Evolutionary conservation across 2,888 invertebrate genomes (phyloP), one percentile per base, ranked within the genome.

Genomic region (Bellardia bayeri): DNA sequence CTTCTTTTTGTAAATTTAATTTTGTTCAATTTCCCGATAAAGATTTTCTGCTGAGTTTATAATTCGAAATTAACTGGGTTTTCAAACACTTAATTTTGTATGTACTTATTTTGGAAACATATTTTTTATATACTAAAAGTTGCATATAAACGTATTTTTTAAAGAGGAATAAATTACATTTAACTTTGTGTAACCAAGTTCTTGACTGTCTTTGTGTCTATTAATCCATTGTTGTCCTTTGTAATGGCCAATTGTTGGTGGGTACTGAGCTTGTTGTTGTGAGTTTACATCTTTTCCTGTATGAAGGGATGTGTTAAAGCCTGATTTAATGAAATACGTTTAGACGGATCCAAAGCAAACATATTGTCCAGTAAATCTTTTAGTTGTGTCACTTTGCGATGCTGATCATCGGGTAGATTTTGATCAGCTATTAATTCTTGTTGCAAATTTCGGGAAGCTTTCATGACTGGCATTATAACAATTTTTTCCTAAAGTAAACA

Each of bases 291-390:
- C 95, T 97, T 98, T 92, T 99, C 99, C 94, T 98, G 97, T 92
- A 99, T 98, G 94, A 99, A 99, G 0, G 98, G 97, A 94, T 99
- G 99, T 33, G 97, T 96, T 76, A 99, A 95, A 56, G 98, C 98
- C 92, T 98, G 98, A 94, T 98, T 98, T 89, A 99, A 96, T n/a
- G 98, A 97, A 90, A 98, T 96, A 82, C 99, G 95, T 94, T 99
- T 99, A 51, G 96, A 96, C 0, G 99, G 97, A 94, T 99, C 99
- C 76, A 99, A 94, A 94, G 98, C 97, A 88, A 99, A 95, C 91
- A 98, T 97, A 88, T 97, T 96, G 91, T 99, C 99, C 72, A 99
- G 94, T 37, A 99, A 94, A 93, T 99, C 99, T 92, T 97, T 97
- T 51, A 99, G 94, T 92, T 99, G 99, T 9, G 96, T 95, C 63